Evolutionary conservation across 2,113 vertebrate genomes (phyloP), one percentile per base, ranked within the genome.

Genomic region (Spea multiplicata): DNA sequence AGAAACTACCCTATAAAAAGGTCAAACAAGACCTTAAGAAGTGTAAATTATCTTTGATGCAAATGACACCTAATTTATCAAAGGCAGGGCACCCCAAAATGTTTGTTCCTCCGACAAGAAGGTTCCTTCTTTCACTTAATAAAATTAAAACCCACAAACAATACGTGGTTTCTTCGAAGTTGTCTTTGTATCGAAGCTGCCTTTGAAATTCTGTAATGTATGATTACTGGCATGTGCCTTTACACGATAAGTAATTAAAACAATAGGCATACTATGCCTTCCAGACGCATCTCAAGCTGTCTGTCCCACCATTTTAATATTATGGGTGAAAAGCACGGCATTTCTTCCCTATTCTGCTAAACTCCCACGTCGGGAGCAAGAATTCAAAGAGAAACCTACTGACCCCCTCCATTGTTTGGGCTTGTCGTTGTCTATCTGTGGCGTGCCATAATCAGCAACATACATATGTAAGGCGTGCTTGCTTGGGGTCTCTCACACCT

Each of bases 301-400:
- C 57, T 81, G 61, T 74, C 12, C 49, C 13, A 0, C 45, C 5
- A 55, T 78, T 83, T 84, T 80, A n/a, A 17, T 65, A 75, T 82
- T 82, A 17, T 3, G 50, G 16, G 9, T 73, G 80, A 62, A 86
- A 79, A 82, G 55, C 76, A 83, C 81, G 55, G n/a, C 0, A 0
- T 73, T 62, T 73, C 82, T 65, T 73, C 82, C 71, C 66, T 71
- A 73, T 68, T 44, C 86, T 83, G 64, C 83, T 62, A 75, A 73
- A 82, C 79, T 89, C 86, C 83, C 86, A 84, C 57, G 84, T 84
- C 80, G 81, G 80, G 81, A 91, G 86, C 77, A 83, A 86, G 80
- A 88, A 90, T 91, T 92, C 89, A 91, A 89, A 91, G 88, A 88
- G 84, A 83, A 89, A 90, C 90, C 90, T 59, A 83, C 81, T 91